Conservation (phyloP, 2,888 invertebrate species). For the Caenorhabditis sinica region DNA sequence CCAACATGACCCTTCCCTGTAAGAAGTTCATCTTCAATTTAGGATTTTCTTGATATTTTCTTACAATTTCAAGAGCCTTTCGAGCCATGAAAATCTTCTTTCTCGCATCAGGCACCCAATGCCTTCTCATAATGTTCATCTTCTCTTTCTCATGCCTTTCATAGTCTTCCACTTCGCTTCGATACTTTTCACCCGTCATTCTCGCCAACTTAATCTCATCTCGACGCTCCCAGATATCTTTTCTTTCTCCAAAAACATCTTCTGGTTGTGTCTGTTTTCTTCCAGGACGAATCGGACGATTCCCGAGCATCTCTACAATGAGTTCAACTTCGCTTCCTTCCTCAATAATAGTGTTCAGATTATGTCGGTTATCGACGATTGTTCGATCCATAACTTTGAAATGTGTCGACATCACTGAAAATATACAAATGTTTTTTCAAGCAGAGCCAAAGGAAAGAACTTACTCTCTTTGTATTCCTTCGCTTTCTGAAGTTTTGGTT, state of each 20-base stretch:
- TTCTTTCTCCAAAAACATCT: constrained; percentile 8
- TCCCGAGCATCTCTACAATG: too few relatives aligned
- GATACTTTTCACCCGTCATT: neutral
- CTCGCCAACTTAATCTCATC: constrained; percentile 12
- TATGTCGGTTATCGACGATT: neutral
- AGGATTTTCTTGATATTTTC: neutral
- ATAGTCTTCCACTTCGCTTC: constrained; percentile 6
- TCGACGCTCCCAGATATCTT: neutral
- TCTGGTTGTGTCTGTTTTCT: too few relatives aligned
- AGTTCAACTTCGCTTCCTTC: neutral
- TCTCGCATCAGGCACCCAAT: constrained; percentile 22
- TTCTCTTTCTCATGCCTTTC: constrained; percentile 12
- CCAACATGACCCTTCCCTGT: constrained; percentile 44
- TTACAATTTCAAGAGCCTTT: constrained; percentile 33
- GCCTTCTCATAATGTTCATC: constrained; percentile 37
- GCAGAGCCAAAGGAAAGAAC: neutral
- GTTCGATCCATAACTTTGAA: constrained; percentile 45
- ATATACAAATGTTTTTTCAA: neutral
- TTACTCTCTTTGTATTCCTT: constrained; percentile 32
- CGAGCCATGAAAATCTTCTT: constrained; percentile 34
- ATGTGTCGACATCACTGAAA: constrained; percentile 38
- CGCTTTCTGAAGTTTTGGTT: constrained; percentile 33
- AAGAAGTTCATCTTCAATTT: neutral
- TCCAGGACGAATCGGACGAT: constrained; percentile 24
- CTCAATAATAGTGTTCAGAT: neutral